Evolutionary conservation across 1,140 invertebrate genomes (phyloP).

Genomic region (Chironomus tepperi): DNA sequence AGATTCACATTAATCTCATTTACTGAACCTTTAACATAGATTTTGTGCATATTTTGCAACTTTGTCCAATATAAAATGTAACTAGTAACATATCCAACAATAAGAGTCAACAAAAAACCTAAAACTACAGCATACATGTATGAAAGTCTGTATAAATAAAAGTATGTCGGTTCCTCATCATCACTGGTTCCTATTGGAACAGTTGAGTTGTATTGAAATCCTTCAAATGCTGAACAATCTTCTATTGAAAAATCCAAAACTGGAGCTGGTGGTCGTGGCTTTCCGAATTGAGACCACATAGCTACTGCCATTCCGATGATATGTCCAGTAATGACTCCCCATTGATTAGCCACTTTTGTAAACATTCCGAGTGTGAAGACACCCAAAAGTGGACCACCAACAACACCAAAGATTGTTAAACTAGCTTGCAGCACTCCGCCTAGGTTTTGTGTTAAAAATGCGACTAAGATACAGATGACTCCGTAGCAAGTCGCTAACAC

Average conservation of each 20-base stretch:
- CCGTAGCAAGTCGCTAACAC: slow-evolving; percentile 59
- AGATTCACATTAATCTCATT: slow-evolving; percentile 46
- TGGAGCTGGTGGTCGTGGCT: slow-evolving; percentile 53
- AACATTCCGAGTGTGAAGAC: slow-evolving; percentile 75
- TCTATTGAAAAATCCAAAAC: slow-evolving; percentile 50
- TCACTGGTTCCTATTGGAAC: neutral
- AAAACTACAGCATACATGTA: slow-evolving; percentile 79
- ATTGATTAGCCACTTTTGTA: slow-evolving; percentile 51
- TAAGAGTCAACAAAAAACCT: slow-evolving; percentile 54
- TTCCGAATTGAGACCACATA: slow-evolving; percentile 80
- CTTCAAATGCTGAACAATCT: slow-evolving; percentile 42
- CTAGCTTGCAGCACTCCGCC: slow-evolving; percentile 64
- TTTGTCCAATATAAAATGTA: slow-evolving; percentile 33
- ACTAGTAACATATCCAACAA: slow-evolving; percentile 57
- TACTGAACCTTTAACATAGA: slow-evolving; percentile 31
- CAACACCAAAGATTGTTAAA: slow-evolving; percentile 68
- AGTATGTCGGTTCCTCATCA: slow-evolving; percentile 41
- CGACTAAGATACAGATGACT: slow-evolving; percentile 55
- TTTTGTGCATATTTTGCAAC: slow-evolving; percentile 34
- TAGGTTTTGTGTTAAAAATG: slow-evolving; percentile 58
- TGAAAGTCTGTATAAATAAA: slow-evolving; percentile 67
- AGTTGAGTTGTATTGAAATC: neutral
- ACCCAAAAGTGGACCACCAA: slow-evolving; percentile 69
- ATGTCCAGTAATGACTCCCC: slow-evolving; percentile 59
- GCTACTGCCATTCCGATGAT: slow-evolving; percentile 56